Evolutionary conservation across 2,888 invertebrate species (phyloP), one percentile per base, ranked within the genome.

Genomic region (Agriopis aurantiaria): DNA sequence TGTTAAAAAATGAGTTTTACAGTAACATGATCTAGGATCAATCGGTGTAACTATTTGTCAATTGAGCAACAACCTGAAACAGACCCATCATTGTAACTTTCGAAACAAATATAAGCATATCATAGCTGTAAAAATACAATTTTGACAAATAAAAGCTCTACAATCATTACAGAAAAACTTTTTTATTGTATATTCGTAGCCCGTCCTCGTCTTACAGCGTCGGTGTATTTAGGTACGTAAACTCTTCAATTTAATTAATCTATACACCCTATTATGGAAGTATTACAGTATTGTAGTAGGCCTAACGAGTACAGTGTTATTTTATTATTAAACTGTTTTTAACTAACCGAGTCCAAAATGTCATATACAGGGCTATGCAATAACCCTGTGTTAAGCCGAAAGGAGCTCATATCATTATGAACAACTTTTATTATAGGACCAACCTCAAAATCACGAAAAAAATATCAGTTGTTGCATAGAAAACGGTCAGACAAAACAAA

Each of bases 111-210:
- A 96, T 96, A 97, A 97, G 97, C 97, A 97, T 97, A 97, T 97
- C 97, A 97, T 97, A 97, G 97, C 96, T 97, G 97, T 97, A 97
- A 97, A 96, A 96, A 96, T 95, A 95, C 95, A 96, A 96, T 96
- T 96, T 96, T 96, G 96, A 96, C 96, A 96, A 96, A 96, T 96
- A 96, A 96, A 96, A 96, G 95, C 95, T 95, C 94, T 94, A 95
- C 95, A 96, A 92, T 92, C 93, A 94, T 92, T 93, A 92, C 89
- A 89, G 82, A 86, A 82, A 71, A 79, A 79, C 75, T 87, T 69
- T 91, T 91, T 90, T 82, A 87, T 86, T 89, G 71, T 64, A 56
- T 58, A 10, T 61, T 45, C 53, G 57, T 67, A 63, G 56, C 60
- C 17, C 17, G 0, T 23, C 17, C n/a, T 55, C 40, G 6, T 55